Base-by-base conservation (phyloP, 2,888 invertebrate genomes). In the Acleris laterana region DNA sequence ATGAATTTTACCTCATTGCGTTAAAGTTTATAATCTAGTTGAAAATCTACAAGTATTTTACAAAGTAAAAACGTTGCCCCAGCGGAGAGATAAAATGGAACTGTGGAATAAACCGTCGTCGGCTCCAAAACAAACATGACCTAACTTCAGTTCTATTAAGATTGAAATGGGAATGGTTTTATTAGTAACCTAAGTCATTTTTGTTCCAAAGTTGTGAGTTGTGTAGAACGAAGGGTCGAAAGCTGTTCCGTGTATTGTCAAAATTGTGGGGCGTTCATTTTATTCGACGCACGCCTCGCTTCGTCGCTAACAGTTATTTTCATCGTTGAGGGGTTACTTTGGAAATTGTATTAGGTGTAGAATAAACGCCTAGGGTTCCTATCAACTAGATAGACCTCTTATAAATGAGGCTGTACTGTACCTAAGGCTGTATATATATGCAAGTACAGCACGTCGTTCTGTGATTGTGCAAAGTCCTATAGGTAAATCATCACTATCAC, bases 221-320 rank as follows among this genome's bases (percentile, higher is more conserved):
- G 42, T 44, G 44, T 20, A 20, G 16, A 22, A n/a, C 56, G 56
- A 56, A 57, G 57, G 57, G 57, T 46, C 57, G 57, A 57, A 57
- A 57, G 57, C 57, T 57, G 69, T 63, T 46, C 17, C 25, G 72
- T 78, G 80, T 81, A 84, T 85, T 86, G 86, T 87, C 79, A 79
- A 83, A 87, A 85, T 84, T 83, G 87, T 79, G 81, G 79, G 81
- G 84, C 83, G 83, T 85, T 83, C 79, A 84, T 86, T 38, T 38
- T 88, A 88, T 85, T 85, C 82, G 79, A 81, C 81, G 79, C 83
- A 82, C 79, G 84, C 82, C 78, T 82, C 82, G 77, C 76, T 81
- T 79, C 78, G 75, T 78, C 75, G 75, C 79, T 79, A 77, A 81
- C 79, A 77, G 79, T 82, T 83, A 81, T 80, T 83, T 80, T 79